Evolutionary conservation across 1,140 invertebrate genomes (phyloP), one percentile per base, ranked within the genome.

Genomic region (Ptiloglossa arizonensis): DNA sequence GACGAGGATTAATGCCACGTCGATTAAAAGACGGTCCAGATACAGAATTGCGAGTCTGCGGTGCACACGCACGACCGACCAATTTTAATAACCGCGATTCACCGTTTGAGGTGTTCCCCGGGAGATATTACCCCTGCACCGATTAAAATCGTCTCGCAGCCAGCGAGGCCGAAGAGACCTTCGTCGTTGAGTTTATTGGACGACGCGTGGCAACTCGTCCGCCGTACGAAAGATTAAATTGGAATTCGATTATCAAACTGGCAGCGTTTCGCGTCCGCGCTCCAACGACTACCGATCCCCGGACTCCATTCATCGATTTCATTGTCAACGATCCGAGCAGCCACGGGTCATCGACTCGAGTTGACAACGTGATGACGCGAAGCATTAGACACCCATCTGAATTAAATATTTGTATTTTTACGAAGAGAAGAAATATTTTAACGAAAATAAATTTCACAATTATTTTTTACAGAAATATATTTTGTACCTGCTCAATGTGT

Each of bases 61-160:
- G 17, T 2, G 52, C 24, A 8, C 52, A 56, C 50, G 67, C 48
- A 24, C 24, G 29, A 22, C n/a, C 8, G 35, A 35, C 35, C 35
- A 38, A 56, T 54, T 69, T 70, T 70, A 70, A 70, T 70, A 70
- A 41, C 67, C 35, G 48, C 29, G n/a, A 24, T 35, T 17, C 35
- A 24, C 5, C 60, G 60, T 44, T 70, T 70, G 52, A 57, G 52
- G 35, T 70, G 52, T 57, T 70, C 38, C 32, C 8, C 22, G 54
- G 54, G 5, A 32, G 32, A 57, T 57, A 57, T 57, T 32, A 5
- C 1, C 13, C 22, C 52, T 52, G 17, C 52, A 29, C 67, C 52
- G 52, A 70, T 70, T 56, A 56, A 57, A 70, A 57, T 38, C 35
- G 38, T 46, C 22, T 6, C 35, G n/a, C n/a, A 5, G 35, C 17